phyloP scores from a whole-genome alignment of 2,888 invertebrate genomes.

The Sussaba pulchella region DNA sequence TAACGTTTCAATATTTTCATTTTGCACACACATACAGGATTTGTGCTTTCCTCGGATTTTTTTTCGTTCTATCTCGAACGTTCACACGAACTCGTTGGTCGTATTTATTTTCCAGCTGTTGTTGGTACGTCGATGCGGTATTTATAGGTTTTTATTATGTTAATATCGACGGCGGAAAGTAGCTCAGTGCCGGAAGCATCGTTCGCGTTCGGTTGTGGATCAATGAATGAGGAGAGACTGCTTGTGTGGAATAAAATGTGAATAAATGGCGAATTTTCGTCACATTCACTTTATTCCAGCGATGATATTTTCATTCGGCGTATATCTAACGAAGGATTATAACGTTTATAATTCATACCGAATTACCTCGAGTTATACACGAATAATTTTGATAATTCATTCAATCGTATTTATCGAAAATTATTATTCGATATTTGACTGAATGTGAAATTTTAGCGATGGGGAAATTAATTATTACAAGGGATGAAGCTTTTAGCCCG shows the following conservation, averaged over 20 bases:
- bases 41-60: background rate
- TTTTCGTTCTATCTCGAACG: background rate
- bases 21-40: background rate
- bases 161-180: background rate
- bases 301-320: too few relatives aligned
- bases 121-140: background rate
- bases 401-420: background rate
- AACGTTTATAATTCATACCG: background rate
- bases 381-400: background rate
- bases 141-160: background rate
- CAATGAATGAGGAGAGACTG: background rate
- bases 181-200: background rate
- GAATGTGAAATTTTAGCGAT: background rate
- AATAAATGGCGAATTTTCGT: too few relatives aligned
- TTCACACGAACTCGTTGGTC: background rate
- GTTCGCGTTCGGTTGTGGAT: background rate
- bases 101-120: background rate
- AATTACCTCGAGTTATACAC: background rate
- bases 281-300: too few relatives aligned
- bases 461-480: too few relatives aligned
- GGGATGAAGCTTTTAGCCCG: background rate
- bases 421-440: background rate
- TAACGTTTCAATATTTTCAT: slow-evolving; percentile 10
- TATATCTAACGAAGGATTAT: too few relatives aligned
- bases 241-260: too few relatives aligned